Base-by-base conservation (phyloP, 2,113 vertebrate species). In the Rhipidura dahli region DNA sequence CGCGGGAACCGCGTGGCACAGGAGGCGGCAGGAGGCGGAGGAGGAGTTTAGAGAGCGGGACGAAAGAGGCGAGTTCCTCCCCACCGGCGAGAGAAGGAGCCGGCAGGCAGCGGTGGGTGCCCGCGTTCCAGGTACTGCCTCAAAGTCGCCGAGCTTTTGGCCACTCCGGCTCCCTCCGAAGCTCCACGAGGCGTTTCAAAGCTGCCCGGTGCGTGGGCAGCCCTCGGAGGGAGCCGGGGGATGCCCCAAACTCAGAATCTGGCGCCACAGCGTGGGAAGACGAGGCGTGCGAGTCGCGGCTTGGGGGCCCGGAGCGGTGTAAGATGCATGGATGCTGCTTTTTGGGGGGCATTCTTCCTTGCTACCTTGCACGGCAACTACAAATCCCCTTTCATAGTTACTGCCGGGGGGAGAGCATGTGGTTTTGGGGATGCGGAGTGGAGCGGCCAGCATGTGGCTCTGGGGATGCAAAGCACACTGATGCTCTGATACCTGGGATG, bases 1-100 rank as follows among this genome's bases (percentile, higher is more conserved):
- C 66, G 61, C 65, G 65, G 75, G 30, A 35, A 47, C 75, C 95
- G 79, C 95, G 70, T 91, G 93, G 75, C 11, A 6, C 27, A 17
- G 47, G 57, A 61, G 76, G 90, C 90, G 87, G 82, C 72, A 59
- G 53, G 59, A 61, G 16, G 28, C 8, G 44, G 60, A 70, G 70
- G 59, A 82, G 56, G 57, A 30, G 57, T 49, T 60, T 56, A 20
- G 2, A 5, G 21, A 15, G 65, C 44, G 60, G 39, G 11, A 45
- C 20, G 14, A 53, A 47, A 35, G 56, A 33, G 85, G 59, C 9
- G n/a, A 10, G 13, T 28, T 64, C 15, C 2, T 39, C 42, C 13
- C 24, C 60, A 0, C 5, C 11, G 54, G 11, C 31, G 13, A 15
- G 31, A 45, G 39, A 63, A 49, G n/a, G 24, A 68, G 47, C 56